Evolutionary conservation across 2,113 vertebrate species (phyloP).

Genomic region (Rattus rattus): DNA sequence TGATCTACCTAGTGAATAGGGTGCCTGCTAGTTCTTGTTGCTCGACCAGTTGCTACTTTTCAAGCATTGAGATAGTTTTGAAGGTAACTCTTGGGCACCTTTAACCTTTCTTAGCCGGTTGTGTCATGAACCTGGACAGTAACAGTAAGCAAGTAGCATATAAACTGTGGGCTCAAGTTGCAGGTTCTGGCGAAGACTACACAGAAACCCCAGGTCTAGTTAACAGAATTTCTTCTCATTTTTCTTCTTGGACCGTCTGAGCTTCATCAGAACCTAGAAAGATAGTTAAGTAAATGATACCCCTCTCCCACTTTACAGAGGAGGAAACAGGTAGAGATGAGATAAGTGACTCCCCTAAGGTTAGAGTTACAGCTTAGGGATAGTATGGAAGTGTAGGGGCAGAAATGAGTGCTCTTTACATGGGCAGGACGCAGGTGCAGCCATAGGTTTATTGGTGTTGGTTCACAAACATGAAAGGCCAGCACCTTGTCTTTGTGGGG

Average conservation of each 20-base stretch:
- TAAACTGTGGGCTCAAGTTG: background rate
- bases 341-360: background rate
- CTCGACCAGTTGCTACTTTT: background rate
- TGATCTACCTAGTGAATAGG: background rate
- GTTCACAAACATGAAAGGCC: background rate
- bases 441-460: background rate
- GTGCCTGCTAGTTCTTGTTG: background rate
- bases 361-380: background rate
- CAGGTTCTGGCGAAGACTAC: background rate
- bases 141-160: background rate
- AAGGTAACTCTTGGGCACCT: slow-evolving; percentile 30
- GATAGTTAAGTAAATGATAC: background rate
- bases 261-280: background rate
- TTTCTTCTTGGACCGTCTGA: slow-evolving; percentile 2
- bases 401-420: background rate
- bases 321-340: background rate
- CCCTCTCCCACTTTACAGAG: background rate
- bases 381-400: background rate
- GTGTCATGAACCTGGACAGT: slow-evolving; percentile 7
- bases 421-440: background rate
- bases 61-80: slow-evolving; percentile 1
- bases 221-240: background rate
- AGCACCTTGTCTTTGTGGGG: background rate
- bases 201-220: background rate
- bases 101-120: slow-evolving; percentile 44